Evolutionary conservation across 2,888 invertebrate genomes (phyloP).

Genomic region (Elmis aenea): DNA sequence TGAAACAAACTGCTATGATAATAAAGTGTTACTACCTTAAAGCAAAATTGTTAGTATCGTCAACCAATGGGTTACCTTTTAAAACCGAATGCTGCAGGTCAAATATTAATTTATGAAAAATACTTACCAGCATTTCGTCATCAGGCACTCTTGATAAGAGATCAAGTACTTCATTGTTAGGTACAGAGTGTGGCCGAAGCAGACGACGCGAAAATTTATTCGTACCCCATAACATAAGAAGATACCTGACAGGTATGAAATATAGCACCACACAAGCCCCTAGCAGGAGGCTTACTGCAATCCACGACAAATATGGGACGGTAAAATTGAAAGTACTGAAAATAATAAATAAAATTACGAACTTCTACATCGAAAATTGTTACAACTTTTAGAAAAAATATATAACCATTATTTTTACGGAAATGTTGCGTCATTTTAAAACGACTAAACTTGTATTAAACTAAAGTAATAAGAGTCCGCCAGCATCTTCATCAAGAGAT

Average conservation of each 20-base stretch:
- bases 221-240: conserved; percentile 87
- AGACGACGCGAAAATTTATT: conserved; percentile 95
- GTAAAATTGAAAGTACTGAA: conserved; percentile 93
- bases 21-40: too few relatives aligned
- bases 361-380: too few relatives aligned
- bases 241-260: conserved; percentile 80
- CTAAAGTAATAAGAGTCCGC: too few relatives aligned
- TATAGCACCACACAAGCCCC: conserved; percentile 77
- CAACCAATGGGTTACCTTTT: too few relatives aligned
- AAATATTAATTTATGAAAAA: not conserved
- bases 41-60: too few relatives aligned
- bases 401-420: too few relatives aligned
- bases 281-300: conserved; percentile 76
- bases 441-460: not conserved
- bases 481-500: too few relatives aligned
- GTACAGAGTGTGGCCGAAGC: conserved; percentile 87
- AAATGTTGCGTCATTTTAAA: too few relatives aligned
- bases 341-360: too few relatives aligned
- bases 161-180: conserved; percentile 95
- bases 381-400: too few relatives aligned
- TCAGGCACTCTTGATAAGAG: conserved; percentile 91
- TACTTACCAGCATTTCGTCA: conserved; percentile 85
- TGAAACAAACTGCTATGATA: too few relatives aligned
- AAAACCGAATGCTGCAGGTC: too few relatives aligned
- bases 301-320: conserved; percentile 90